A percentile compares a stretch with the other conserved stretches of the same genome.
Evolutionary conservation across 2,113 vertebrate genomes (phyloP).

Genomic region (Pluvianellus socialis): DNA sequence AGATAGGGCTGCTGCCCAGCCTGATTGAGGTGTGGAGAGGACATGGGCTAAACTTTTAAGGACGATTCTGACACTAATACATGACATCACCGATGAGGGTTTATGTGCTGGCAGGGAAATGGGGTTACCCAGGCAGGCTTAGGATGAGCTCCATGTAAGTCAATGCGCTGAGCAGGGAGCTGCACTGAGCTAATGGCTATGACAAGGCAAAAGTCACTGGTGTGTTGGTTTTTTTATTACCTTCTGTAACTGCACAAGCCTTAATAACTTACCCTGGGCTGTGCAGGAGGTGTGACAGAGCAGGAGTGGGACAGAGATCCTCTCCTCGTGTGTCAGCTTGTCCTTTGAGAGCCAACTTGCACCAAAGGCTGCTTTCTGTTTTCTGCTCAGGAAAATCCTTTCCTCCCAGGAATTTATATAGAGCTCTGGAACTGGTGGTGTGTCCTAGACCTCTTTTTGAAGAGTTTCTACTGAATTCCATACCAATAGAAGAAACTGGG

Average conservation of each 20-base stretch:
- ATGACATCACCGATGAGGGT: background rate
- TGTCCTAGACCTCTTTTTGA: background rate
- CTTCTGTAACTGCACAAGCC: background rate
- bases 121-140: background rate
- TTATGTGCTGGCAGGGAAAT: background rate
- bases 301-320: background rate
- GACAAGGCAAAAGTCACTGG: background rate
- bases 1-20: background rate
- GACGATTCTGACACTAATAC: background rate
- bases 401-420: background rate
- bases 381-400: background rate
- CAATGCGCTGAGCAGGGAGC: background rate
- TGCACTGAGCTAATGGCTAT: background rate
- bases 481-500: accelerated
- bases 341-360: background rate
- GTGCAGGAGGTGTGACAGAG: background rate
- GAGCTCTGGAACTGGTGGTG: background rate
- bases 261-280: background rate
- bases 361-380: background rate
- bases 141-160: background rate
- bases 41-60: background rate
- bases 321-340: background rate
- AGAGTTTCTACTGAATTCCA: background rate
- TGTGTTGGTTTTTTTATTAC: background rate
- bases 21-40: background rate